phyloP scores from a whole-genome alignment of 2,888 invertebrate genomes.

The Glyphotaelius pellucidus region DNA sequence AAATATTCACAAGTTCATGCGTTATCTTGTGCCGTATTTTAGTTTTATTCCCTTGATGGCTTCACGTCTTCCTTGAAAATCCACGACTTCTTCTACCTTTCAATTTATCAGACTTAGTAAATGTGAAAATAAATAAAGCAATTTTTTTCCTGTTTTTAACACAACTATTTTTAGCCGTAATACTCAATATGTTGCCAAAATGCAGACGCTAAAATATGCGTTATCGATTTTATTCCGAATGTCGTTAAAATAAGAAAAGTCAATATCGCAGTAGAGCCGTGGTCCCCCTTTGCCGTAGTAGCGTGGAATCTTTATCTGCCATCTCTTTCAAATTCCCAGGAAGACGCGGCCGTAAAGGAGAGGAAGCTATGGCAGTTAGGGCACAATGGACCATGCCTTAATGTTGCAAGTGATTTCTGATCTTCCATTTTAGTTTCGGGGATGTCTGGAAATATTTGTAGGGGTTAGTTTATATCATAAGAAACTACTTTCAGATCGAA shows the following conservation, averaged over 20 bases:
- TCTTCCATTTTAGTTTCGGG: not conserved
- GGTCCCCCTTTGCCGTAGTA: not conserved
- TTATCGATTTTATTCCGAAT: not conserved
- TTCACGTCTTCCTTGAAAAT: no score
- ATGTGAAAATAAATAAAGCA: no score
- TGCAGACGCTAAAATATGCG: not conserved
- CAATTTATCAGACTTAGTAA: no score
- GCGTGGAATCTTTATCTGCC: conserved; percentile 5
- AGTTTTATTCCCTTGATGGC: no score
- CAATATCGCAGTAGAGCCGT: conserved; percentile 15
- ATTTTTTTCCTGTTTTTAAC: no score
- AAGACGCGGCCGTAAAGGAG: conserved; percentile 34
- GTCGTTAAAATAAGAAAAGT: conserved; percentile 16
- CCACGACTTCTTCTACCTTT: no score
- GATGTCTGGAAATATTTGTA: not conserved
- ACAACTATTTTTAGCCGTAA: not conserved
- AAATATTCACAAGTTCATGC: no score
- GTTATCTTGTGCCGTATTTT: no score
- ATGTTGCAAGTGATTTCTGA: conserved; percentile 37
- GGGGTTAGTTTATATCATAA: not conserved
- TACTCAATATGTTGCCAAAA: not conserved
- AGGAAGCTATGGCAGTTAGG: conserved; percentile 38
- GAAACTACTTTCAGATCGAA: not conserved
- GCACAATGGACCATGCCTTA: conserved; percentile 7
- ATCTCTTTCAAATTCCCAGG: conserved; percentile 36